Evolutionary conservation across 92 coral and sea anemone species (phyloP), one percentile per base, ranked within the genome.

Genomic region (Chrysogorgia sp.): DNA sequence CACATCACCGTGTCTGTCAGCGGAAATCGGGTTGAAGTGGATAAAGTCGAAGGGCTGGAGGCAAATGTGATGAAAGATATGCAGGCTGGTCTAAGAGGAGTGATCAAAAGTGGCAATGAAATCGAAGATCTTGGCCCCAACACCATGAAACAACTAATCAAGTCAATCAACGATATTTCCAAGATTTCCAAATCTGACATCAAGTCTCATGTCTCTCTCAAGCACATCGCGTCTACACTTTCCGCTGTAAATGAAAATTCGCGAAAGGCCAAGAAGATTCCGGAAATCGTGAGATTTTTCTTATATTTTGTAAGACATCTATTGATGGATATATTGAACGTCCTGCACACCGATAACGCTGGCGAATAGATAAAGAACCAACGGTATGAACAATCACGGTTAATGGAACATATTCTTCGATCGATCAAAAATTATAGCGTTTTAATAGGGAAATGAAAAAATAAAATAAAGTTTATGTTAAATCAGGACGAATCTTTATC

Each of bases 21-120:
- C 8, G 78, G 78, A 9, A 31, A 31, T 34, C 63, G 47, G 1
- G 23, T 71, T 32, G 64, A 50, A 15, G 45, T 71, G 17, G 49
- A 50, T 10, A 71, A 50, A 71, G 64, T 71, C 19, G 63, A 71
- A 19, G 78, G 78, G 2, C 40, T 71, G 48, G 78, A 71, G 40
- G 63, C 78, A 40, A 50, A 26, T 10, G 63, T 21, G n/a, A 34
- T 37, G 62, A 22, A 50, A 20, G 40, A 71, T 52, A 71, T 71
- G 26, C 63, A 53, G 40, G 13, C 45, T 20, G 63, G 78, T 71
- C 34, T 71, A 24, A 24, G 25, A n/a, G 63, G 63, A 32, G 43
- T 71, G 1, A 12, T 71, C 12, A 71, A 49, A 20, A 71, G 78
- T 52, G 78, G 78, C 21, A 50, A 53, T 22, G 78, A 71, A 37